Base-by-base conservation (phyloP, 2,113 vertebrate genomes). In the Lophochroa leadbeateri region DNA sequence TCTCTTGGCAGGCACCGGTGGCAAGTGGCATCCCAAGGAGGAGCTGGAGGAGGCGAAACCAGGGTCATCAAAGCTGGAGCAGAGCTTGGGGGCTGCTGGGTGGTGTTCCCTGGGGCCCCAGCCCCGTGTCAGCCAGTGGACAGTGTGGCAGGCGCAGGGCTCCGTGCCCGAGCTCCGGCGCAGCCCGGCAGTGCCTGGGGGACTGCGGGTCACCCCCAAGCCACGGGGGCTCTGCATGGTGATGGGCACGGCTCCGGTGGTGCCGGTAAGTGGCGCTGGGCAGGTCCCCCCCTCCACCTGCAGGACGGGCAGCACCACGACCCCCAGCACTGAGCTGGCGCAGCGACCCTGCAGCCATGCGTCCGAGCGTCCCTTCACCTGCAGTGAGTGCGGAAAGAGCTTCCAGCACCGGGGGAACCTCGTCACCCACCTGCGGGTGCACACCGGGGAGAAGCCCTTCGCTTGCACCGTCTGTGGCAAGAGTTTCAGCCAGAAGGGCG, bases 371-470 rank as follows among this genome's bases (percentile, higher is more conserved):
- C 98, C 98, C 9, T 99, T 98, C 68, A 76, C 95, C 13, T 99
- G 98, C 29, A 92, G 97, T 0, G 96, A 98, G 94, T 99, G 99
- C 0, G 98, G 98, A 37, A 98, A 98, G 96, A 97, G 97, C 86
- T 99, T 99, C 81, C 98, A 98, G 55, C 88, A 98, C 33, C 98
- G 97, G 33, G 97, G 98, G 7, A 98, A 97, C 92, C 98, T 99
- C 92, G 91, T 97, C 8, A 98, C 98, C 43, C 98, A 98, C 69
- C 90, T 98, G 67, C 98, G 98, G 19, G 97, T 98, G 95, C 97
- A 98, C 96, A 98, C 97, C 0, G 97, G 98, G 1, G 97, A 98
- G 95, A 63, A 77, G 44, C 98, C 97, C 43, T 98, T 97, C 8
- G 21, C 11, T 19, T 98, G 97, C 68, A 2, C 88, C 0, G 60